phyloP scores from a whole-genome alignment of 2,797 vertebrate genomes.

The Myotis vivesi region DNA sequence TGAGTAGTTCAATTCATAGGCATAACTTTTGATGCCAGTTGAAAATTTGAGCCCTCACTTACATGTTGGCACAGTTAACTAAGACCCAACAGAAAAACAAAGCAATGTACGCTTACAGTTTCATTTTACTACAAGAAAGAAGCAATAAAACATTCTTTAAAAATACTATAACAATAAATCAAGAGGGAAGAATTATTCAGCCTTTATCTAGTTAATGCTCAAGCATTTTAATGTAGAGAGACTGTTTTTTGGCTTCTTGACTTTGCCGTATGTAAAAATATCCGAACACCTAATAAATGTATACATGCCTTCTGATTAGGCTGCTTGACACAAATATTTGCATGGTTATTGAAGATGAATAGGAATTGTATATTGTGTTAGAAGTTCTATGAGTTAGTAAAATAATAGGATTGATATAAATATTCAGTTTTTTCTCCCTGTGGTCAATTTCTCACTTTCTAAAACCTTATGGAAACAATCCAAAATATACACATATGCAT shows the following conservation, averaged over 20 bases:
- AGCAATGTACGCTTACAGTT: conserved; percentile 50
- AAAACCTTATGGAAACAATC: conserved; percentile 65
- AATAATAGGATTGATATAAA: conserved; percentile 51
- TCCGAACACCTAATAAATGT: conserved; percentile 50
- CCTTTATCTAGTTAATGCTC: conserved; percentile 52
- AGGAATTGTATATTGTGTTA: conserved; percentile 58
- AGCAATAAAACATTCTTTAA: conserved; percentile 61
- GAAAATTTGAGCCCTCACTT: conserved; percentile 48
- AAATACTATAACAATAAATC: conserved; percentile 63
- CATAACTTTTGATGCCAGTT: conserved; percentile 47
- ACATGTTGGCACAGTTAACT: conserved; percentile 28
- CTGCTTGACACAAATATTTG: conserved; percentile 65
- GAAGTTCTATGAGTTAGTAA: conserved; percentile 46
- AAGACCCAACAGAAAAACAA: conserved; percentile 62
- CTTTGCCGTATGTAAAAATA: conserved; percentile 41
- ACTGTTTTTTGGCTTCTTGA: conserved; percentile 42
- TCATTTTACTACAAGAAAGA: conserved; percentile 68
- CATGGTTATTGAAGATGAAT: conserved; percentile 41
- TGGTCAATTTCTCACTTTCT: conserved; percentile 51
- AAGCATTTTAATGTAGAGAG: conserved; percentile 24
- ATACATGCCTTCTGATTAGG: conserved; percentile 15
- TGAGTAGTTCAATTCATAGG: neutral
- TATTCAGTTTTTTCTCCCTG: conserved; percentile 49
- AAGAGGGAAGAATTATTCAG: conserved; percentile 56
- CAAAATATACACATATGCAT: conserved; percentile 54